Conservation (phyloP, 2,797 vertebrate species). For the Acanthiza pusilla region DNA sequence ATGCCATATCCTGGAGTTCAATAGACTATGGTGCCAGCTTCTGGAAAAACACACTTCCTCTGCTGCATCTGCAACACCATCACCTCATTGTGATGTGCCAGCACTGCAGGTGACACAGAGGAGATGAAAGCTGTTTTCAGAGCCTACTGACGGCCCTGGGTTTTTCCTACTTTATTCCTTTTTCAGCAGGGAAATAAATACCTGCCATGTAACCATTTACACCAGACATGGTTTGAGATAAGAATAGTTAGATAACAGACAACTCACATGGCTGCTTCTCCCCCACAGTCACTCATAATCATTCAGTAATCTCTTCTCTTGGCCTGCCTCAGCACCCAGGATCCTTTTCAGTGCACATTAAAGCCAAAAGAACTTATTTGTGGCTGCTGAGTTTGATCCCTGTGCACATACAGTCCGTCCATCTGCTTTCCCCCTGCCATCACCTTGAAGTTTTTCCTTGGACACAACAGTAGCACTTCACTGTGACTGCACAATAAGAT, state of each 20-base stretch:
- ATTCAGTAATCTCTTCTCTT: not conserved
- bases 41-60: not conserved
- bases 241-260: not conserved
- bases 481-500: not conserved
- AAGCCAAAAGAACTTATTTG: not conserved
- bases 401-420: not conserved
- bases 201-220: not conserved
- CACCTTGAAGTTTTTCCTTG: not conserved
- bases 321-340: not conserved
- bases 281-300: not conserved
- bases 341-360: not conserved
- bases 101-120: not conserved
- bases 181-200: not conserved
- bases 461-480: not conserved
- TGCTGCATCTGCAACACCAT: not conserved
- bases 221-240: not conserved
- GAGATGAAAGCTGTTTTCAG: not conserved
- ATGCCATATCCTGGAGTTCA: not conserved
- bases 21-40: not conserved
- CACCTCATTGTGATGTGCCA: not conserved
- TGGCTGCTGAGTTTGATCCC: not conserved
- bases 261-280: not conserved
- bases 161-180: not conserved
- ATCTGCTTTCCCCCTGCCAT: not conserved
- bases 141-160: not conserved